Percentiles rank a stretch among this genome's conserved stretches.
phyloP scores from a whole-genome alignment of 2,113 vertebrate genomes.

The Protobothrops flavoviridis region DNA sequence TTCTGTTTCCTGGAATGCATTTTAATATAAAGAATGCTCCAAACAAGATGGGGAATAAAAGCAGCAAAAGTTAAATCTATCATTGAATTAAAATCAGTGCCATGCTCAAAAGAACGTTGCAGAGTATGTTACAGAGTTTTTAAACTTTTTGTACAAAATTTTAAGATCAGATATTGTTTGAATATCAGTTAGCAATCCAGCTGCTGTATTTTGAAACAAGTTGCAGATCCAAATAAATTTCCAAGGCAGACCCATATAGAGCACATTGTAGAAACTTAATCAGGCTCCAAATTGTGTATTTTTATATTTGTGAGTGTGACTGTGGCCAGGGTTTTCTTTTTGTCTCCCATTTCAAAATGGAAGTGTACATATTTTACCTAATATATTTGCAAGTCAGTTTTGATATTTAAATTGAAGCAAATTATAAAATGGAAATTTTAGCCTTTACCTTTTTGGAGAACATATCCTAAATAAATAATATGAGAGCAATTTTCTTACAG shows the following conservation, averaged over 20 bases:
- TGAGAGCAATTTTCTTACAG: constrained; percentile 14
- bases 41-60: constrained; percentile 70
- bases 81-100: constrained; percentile 51
- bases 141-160: constrained; percentile 50
- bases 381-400: neutral
- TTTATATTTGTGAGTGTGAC: neutral
- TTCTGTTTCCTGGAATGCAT: constrained; percentile 87
- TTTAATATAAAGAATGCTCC: constrained; percentile 76
- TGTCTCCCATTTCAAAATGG: neutral
- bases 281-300: neutral
- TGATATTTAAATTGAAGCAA: neutral
- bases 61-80: constrained; percentile 62
- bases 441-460: neutral
- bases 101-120: constrained; percentile 13
- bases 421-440: neutral
- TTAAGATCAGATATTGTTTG: neutral
- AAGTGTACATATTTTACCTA: neutral
- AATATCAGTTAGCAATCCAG: constrained; percentile 15
- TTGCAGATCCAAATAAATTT: neutral
- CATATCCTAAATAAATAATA: neutral
- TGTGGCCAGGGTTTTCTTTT: neutral
- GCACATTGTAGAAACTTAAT: neutral
- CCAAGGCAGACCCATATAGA: neutral
- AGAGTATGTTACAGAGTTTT: neutral
- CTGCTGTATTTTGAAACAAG: neutral